phyloP scores from a whole-genome alignment of 2,888 invertebrate species.

The Xanthia icteritia region DNA sequence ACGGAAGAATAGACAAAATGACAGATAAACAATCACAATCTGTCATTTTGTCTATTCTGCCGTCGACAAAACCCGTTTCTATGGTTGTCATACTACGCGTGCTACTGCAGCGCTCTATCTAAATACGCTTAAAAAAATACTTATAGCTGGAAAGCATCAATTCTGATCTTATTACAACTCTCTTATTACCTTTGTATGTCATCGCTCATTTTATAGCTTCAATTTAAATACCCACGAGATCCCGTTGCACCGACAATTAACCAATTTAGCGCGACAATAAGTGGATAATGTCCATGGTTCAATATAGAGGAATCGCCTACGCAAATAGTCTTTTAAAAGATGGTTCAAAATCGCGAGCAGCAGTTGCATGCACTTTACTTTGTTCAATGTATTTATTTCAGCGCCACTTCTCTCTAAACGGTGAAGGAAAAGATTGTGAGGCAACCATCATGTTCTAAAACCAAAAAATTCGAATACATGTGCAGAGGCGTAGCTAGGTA shows the following conservation, averaged over 20 bases:
- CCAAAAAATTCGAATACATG: no score
- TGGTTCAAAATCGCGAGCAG: background rate
- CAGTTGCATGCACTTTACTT: background rate
- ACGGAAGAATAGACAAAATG: no score
- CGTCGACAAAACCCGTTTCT: no score
- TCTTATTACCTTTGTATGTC: conserved; percentile 36
- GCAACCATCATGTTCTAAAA: background rate
- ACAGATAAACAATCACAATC: no score
- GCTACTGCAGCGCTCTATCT: no score
- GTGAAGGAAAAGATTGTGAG: background rate
- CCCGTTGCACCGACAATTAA: conserved; percentile 80
- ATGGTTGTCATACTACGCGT: no score
- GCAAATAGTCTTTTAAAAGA: conserved; percentile 51
- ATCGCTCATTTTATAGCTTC: conserved; percentile 50
- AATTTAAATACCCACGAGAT: conserved; percentile 57
- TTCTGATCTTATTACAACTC: background rate
- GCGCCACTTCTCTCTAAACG: background rate
- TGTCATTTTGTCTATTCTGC: no score
- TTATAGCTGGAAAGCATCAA: background rate
- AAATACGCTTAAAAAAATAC: no score
- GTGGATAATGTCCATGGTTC: conserved; percentile 74
- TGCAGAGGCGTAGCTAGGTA: no score
- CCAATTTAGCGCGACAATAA: conserved; percentile 77
- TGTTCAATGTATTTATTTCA: background rate
- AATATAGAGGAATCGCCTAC: conserved; percentile 81